Conservation (phyloP, 2,113 vertebrate genomes). For the Synchiropus splendidus region DNA sequence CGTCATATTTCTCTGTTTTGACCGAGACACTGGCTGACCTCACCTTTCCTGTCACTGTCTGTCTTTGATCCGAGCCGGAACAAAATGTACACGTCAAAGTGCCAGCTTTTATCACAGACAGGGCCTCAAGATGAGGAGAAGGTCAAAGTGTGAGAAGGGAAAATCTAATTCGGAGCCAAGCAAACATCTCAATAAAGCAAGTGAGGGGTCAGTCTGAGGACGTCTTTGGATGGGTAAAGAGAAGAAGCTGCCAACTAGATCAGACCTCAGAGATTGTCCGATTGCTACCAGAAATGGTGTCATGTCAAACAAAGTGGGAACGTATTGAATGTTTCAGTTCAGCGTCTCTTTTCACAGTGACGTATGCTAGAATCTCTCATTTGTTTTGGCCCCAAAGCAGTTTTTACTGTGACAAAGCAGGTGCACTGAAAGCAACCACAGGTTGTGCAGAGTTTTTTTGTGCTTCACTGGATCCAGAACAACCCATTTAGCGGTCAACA, state of each 20-base stretch:
- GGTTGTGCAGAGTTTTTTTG: no score
- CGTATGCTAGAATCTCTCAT: no score
- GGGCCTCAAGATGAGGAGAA: constrained; percentile 1
- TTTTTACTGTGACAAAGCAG: no score
- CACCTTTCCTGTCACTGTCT: constrained; percentile 3
- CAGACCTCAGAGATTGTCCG: background rate
- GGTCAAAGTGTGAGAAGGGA: constrained; percentile 1
- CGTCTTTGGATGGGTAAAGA: background rate
- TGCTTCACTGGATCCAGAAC: no score
- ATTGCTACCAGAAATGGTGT: background rate
- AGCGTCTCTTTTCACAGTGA: no score
- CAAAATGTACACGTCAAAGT: constrained; percentile 19
- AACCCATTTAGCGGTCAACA: no score
- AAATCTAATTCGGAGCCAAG: background rate
- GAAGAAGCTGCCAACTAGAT: background rate
- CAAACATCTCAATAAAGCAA: constrained; percentile 3
- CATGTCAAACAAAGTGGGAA: no score
- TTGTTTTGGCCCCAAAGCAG: no score
- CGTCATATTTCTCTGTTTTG: constrained; percentile 14
- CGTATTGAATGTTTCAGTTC: no score
- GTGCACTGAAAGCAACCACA: no score
- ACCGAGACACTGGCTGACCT: constrained; percentile 8
- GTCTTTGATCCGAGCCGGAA: constrained; percentile 26
- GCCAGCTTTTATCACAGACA: constrained; percentile 12
- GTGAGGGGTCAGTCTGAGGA: background rate